Conservation (phyloP, 1,140 invertebrate species). For the Pristionchus pacificus region DNA sequence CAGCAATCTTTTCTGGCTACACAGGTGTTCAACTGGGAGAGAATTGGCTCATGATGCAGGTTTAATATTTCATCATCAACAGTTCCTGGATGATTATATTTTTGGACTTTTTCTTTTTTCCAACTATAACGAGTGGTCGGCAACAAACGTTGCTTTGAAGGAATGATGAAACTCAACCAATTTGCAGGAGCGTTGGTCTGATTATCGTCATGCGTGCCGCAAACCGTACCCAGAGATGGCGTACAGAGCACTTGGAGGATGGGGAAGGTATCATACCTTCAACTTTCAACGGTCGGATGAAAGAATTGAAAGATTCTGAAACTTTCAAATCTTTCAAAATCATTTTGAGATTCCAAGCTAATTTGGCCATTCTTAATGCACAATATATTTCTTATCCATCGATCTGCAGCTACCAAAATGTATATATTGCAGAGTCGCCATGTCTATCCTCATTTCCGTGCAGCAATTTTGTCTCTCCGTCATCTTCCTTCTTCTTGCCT, state of each 20-base stretch:
- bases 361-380: too few species aligned
- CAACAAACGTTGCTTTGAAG: not conserved
- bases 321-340: too few species aligned
- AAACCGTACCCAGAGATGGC: not conserved
- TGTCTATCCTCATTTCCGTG: not conserved
- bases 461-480: not conserved
- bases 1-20: not conserved
- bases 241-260: not conserved
- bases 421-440: not conserved
- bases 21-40: not conserved
- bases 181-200: not conserved
- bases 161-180: not conserved
- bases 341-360: too few species aligned
- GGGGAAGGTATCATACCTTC: too few species aligned
- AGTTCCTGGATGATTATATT: too few species aligned
- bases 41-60: not conserved
- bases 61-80: not conserved
- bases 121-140: too few species aligned
- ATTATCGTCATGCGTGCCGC: not conserved
- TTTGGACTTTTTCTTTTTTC: too few species aligned
- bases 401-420: too few species aligned
- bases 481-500: not conserved
- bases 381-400: too few species aligned
- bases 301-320: too few species aligned
- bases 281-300: too few species aligned